Evolutionary conservation across 2,888 invertebrate genomes (phyloP).

Genomic region (Linnaemya tessellans): DNA sequence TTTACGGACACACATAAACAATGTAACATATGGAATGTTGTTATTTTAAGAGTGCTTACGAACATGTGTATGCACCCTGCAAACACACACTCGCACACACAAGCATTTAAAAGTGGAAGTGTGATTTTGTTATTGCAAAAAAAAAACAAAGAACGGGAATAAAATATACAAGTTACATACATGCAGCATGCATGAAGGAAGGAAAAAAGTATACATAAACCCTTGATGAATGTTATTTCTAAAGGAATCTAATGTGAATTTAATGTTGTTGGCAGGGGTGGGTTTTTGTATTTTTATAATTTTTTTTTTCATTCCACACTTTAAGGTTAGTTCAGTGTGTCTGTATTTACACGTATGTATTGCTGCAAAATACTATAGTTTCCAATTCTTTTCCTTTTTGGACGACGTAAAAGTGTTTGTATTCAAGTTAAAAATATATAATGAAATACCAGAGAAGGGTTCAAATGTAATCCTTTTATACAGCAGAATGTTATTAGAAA

Average conservation of each 20-base stretch:
- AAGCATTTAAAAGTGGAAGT: constrained; percentile 58
- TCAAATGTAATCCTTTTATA: constrained; percentile 64
- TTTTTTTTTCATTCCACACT: constrained; percentile 25
- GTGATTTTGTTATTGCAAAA: constrained; percentile 65
- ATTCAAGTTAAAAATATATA: constrained; percentile 19
- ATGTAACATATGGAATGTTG: constrained; percentile 63
- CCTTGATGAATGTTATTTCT: constrained; percentile 56
- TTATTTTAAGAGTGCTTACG: constrained; percentile 42
- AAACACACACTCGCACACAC: background rate
- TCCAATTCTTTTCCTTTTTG: constrained; percentile 1
- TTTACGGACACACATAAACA: constrained; percentile 48
- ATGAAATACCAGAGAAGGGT: constrained; percentile 44
- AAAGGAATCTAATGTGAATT: constrained; percentile 68
- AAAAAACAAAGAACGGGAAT: background rate
- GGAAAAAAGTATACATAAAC: constrained; percentile 13
- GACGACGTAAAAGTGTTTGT: constrained; percentile 32
- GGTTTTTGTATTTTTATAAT: too few species aligned
- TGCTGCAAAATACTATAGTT: constrained; percentile 38
- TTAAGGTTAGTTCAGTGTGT: constrained; percentile 49
- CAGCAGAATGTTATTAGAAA: constrained; percentile 54
- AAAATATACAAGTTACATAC: constrained; percentile 19
- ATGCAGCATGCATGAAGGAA: constrained; percentile 35
- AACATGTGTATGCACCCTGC: constrained; percentile 47
- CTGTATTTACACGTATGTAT: constrained; percentile 18
- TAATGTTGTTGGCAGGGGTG: constrained; percentile 54